phyloP scores from a whole-genome alignment of 2,888 invertebrate species.

The Crocallis elinguaria region DNA sequence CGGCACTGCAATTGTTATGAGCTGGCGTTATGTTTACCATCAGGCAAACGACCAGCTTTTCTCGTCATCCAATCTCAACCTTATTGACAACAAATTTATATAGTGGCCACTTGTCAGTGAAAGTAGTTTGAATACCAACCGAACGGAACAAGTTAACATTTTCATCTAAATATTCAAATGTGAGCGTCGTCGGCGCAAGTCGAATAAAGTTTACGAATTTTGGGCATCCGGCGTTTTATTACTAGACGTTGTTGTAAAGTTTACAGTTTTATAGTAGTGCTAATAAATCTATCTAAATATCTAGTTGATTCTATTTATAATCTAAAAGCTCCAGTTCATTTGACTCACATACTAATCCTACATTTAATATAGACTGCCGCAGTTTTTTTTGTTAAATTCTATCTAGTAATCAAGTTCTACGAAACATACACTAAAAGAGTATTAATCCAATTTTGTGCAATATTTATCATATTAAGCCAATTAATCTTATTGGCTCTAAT shows the following conservation, averaged over 20 bases:
- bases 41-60: no score
- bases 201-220: conserved; percentile 1
- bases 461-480: no score
- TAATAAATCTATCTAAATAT: neutral
- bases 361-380: neutral
- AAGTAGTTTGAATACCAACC: conserved; percentile 29
- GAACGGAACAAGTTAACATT: conserved; percentile 26
- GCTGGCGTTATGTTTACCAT: no score
- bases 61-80: no score
- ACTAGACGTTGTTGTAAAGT: conserved; percentile 9
- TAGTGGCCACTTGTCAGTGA: conserved; percentile 22
- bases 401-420: no score
- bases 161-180: conserved; percentile 32
- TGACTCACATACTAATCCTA: no score
- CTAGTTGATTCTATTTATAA: no score
- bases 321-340: no score
- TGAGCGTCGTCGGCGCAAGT: conserved; percentile 16
- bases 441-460: no score
- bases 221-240: conserved; percentile 14
- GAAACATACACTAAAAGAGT: no score
- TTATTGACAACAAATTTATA: conserved; percentile 5
- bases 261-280: conserved; percentile 6
- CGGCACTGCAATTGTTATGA: no score
- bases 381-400: no score
- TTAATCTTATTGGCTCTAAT: neutral